Base-by-base conservation (phyloP, 2,888 invertebrate species). In the Conomelus anceps region DNA sequence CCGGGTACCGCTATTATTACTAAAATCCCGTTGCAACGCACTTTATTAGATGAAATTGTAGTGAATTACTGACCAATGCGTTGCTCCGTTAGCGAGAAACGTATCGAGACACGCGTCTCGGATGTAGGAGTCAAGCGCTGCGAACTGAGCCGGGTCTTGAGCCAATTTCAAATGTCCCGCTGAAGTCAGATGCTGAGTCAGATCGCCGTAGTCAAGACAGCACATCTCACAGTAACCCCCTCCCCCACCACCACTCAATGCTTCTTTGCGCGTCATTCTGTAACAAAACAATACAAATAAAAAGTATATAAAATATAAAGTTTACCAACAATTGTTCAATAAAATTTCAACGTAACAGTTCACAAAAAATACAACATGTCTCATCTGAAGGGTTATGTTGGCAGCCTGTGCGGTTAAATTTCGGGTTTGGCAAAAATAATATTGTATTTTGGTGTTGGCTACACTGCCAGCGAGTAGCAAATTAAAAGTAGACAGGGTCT, bases 161-260 rank as follows among this genome's bases (percentile, higher is more conserved):
- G 96, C 96, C 93, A 96, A 96, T 91, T 95, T 95, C 89, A 95
- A 93, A 93, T 97, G 97, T 92, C 96, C 95, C 91, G 96, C 96
- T 29, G 96, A 96, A 91, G 96, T 95, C 22, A 97, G 94, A 92
- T 97, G 97, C 91, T 96, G 94, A 22, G 95, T 95, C 20, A 96
- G 94, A 92, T 96, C 96, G 90, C 94, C 94, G 93, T 96, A 97
- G 92, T 96, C 96, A 88, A 95, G 94, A 92, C 96, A 96, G 93
- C 97, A 97, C 93, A 97, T 96, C 93, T 97, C 97, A 94, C 97
- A 97, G 92, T 96, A 97, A 22, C 97, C 97, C 85, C 93, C 92
- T 89, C 92, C 93, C 90, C 88, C 88, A 85, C 88, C 89, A 86
- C 41, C 34, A 41, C 23, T 23, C 22, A 84, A 87, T 22, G 22